Evolutionary conservation across 1,140 invertebrate species (phyloP).

Genomic region (Aphidius ervi): DNA sequence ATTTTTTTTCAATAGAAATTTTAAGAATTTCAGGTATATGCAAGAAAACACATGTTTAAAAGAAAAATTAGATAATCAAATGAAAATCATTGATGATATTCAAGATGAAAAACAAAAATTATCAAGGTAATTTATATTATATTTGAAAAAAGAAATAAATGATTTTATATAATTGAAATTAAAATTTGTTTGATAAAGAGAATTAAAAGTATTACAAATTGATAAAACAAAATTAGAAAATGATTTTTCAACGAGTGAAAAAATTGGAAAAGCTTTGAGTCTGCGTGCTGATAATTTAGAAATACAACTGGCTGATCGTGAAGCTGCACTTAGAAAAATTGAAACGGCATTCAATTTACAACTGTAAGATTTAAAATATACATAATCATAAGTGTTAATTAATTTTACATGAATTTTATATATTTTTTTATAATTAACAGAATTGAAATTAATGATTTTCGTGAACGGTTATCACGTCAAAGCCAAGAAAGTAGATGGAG

Average conservation of each 20-base stretch:
- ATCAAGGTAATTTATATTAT: conserved; percentile 25
- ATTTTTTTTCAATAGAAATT: too few relatives aligned
- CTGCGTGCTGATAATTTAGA: conserved; percentile 31
- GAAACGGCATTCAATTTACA: conserved; percentile 36
- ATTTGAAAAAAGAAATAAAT: neutral
- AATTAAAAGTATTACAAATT: conserved; percentile 25
- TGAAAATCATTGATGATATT: conserved; percentile 32
- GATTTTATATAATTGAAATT: neutral
- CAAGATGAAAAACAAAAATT: conserved; percentile 41
- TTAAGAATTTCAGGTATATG: too few relatives aligned
- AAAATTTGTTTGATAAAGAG: conserved; percentile 23
- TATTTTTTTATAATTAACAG: conserved; percentile 25
- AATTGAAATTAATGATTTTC: conserved; percentile 36
- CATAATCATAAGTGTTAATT: too few relatives aligned
- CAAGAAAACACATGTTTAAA: too few relatives aligned
- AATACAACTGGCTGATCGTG: conserved; percentile 32
- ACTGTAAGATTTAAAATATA: conserved; percentile 34
- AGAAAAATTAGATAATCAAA: conserved; percentile 35
- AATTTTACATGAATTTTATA: neutral
- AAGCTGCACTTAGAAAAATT: conserved; percentile 31
- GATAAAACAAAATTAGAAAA: conserved; percentile 31
- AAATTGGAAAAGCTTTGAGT: conserved; percentile 25
- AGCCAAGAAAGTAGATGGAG: conserved; percentile 41
- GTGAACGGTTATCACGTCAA: conserved; percentile 33
- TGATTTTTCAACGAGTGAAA: conserved; percentile 27